Evolutionary conservation across 2,113 vertebrate genomes (phyloP).

Genomic region (Tonatia bakeri): DNA sequence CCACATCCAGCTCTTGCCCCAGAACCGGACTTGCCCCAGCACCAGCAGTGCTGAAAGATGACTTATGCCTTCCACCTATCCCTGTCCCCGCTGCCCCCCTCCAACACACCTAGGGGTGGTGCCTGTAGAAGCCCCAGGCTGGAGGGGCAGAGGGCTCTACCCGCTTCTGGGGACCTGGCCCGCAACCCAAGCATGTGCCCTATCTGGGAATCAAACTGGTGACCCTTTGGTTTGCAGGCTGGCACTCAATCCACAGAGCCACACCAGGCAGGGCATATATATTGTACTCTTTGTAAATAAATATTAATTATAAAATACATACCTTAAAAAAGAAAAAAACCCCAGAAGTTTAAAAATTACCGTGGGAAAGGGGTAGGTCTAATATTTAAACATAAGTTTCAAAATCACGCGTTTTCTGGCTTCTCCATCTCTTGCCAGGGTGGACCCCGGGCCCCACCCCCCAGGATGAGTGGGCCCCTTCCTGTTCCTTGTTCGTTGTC

Average conservation of each 20-base stretch:
- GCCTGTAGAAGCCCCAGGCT: neutral
- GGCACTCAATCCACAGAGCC: too few species aligned
- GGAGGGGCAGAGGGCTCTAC: neutral
- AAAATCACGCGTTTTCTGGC: neutral
- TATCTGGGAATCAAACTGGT: too few species aligned
- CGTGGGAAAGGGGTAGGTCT: neutral
- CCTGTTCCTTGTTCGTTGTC: neutral
- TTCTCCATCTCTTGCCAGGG: neutral
- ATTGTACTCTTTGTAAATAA: too few species aligned
- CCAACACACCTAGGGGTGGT: too few species aligned
- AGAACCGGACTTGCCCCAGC: neutral
- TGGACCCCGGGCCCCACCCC: neutral
- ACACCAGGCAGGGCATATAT: too few species aligned
- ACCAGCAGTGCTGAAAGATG: neutral
- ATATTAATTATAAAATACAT: too few species aligned
- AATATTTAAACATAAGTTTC: neutral
- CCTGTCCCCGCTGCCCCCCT: too few species aligned
- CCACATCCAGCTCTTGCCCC: neutral
- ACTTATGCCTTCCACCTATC: neutral
- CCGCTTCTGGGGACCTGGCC: too few species aligned
- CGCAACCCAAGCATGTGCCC: too few species aligned
- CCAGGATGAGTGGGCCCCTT: neutral
- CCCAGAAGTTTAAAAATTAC: neutral
- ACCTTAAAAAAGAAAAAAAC: too few species aligned
- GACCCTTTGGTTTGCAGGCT: too few species aligned